Base-by-base conservation (phyloP, 2,113 vertebrate genomes). In the Leucosticte australis region DNA sequence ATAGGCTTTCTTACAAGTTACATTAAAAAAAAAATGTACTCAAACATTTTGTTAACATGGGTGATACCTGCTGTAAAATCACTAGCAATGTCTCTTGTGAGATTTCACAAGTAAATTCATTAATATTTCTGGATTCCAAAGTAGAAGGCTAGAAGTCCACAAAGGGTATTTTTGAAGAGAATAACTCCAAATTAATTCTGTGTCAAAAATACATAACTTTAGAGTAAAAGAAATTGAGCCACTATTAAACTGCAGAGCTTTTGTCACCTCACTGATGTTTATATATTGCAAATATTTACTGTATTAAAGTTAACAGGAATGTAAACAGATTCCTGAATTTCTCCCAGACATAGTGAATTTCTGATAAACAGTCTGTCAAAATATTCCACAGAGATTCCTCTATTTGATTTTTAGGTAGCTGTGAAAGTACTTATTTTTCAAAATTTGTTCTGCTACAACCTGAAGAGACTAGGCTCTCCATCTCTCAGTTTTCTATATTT, bases 311-410 rank as follows among this genome's bases (percentile, higher is more conserved):
- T 73, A 91, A 27, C 24, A 83, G 28, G 26, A 88, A 56, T 56
- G 22, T 75, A 90, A 95, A 93, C 21, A 84, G 15, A 60, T 75
- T 89, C 46, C 55, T 90, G 35, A 85, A 70, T 92, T 94, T 55
- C 55, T 88, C 31, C 39, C 23, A 89, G 67, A 85, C 11, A 64
- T 26, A 67, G 9, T 30, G 35, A 42, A 74, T 83, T 89, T 91
- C 33, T 64, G 39, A 83, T 67, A 94, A 95, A 87, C 16, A 78
- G 30, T 50, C 59, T 83, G 39, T 55, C 53, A 92, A 93, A 92
- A 91, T 56, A 94, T 57, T 95, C 53, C 35, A 47, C 42, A 77
- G 50, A 67, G 13, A 14, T 62, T 75, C 17, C 11, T 94, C 41
- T 57, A 56, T 89, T 87, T 91, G 35, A 91, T 64, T 94, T 83